Conservation (phyloP, 2,888 invertebrate species). For the Automeris io region DNA sequence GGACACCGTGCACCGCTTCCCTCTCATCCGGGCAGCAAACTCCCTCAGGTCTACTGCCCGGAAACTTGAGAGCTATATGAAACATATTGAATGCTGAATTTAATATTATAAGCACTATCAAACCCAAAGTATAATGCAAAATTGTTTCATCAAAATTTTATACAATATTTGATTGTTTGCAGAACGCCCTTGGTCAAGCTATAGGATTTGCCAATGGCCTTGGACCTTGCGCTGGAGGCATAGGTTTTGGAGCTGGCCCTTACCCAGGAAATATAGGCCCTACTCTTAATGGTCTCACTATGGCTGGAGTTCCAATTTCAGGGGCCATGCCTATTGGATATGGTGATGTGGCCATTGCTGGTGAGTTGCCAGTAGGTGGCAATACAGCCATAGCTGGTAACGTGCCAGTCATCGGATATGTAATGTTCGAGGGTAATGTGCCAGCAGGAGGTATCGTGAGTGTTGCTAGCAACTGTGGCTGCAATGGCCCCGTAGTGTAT, state of each 20-base stretch:
- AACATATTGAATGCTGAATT: no score
- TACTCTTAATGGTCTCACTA: neutral
- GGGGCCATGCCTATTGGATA: constrained; percentile 26
- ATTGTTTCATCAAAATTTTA: no score
- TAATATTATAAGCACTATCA: no score
- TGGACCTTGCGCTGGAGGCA: constrained; percentile 7
- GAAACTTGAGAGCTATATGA: no score
- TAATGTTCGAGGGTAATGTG: constrained; percentile 55
- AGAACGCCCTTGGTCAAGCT: constrained; percentile 24
- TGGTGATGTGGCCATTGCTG: constrained; percentile 44
- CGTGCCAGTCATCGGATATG: constrained; percentile 60
- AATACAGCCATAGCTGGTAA: constrained; percentile 48
- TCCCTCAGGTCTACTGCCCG: no score
- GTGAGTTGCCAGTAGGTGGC: constrained; percentile 52
- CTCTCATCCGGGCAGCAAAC: no score
- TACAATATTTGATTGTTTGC: constrained; percentile 10
- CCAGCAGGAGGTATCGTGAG: constrained; percentile 57
- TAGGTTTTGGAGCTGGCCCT: constrained; percentile 6
- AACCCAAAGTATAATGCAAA: no score
- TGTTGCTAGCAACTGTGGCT: constrained; percentile 43
- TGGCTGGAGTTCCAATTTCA: constrained; percentile 5
- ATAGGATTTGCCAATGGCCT: constrained; percentile 12
- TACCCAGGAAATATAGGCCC: constrained; percentile 14
- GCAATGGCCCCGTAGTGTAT: constrained; percentile 14
- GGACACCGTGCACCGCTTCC: no score